Base-by-base conservation (phyloP, 2,888 invertebrate species). In the Tortricodes alternella region DNA sequence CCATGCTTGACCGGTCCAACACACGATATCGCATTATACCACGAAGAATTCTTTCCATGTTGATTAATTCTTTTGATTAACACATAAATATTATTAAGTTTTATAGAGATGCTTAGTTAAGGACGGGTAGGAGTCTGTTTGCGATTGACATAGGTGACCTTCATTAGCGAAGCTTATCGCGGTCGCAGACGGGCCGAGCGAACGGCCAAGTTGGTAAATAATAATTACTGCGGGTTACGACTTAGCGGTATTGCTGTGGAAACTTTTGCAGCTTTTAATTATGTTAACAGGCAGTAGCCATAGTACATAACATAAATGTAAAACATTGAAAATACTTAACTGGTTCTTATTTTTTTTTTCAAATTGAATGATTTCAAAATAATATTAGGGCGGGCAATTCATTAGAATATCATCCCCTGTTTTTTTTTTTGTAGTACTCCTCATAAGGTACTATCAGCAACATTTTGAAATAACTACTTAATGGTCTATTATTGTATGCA, bases 11-110 rank as follows among this genome's bases (percentile, higher is more conserved):
- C 63, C 96, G 93, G 65, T 96, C 95, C 53, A 95, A 93, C 61
- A 94, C 93, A 59, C 97, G 93, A 83, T 98, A 98, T 73, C 95
- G 93, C 94, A 98, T 96, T 51, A 98, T 95, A 48, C 98, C 98
- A 77, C 95, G 93, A 65, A 98, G 87, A 78, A 98, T 96, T 84
- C 95, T 93, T 73, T 97, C 96, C 96, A 98, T 97, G 52, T 53
- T 79, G 75, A 8, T 32, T 29, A 48, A 59, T 55, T 61, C 13
- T 52, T 60, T 58, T 35, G 11, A 21, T 52, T 62, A 38, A 64
- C 59, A 60, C 60, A 71, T 67, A 58, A 43, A n/a, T 35, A 7
- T 49, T 44, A 52, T 55, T 50, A 60, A 60, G 49, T 55, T 55
- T 32, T 7, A 29, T 37, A 29, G 18, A 37, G 48, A 56, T 52